A percentile compares a stretch with the other conserved stretches of the same genome.
phyloP scores from a whole-genome alignment of 2,888 invertebrate genomes.

The Nycteola revayana region DNA sequence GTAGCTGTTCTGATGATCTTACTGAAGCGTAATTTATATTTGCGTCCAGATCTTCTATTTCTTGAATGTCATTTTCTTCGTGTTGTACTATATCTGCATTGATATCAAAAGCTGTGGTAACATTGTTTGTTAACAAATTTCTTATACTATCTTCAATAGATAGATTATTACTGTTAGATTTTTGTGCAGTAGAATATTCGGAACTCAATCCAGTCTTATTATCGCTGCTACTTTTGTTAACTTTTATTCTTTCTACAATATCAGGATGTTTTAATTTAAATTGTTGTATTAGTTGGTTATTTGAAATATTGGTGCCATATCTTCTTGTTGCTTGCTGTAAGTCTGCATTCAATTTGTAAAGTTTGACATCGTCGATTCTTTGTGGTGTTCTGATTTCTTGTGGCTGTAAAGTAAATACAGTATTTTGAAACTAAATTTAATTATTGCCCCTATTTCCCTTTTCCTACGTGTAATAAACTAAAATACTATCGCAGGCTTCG shows the following conservation, averaged over 20 bases:
- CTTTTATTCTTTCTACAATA: conserved; percentile 46
- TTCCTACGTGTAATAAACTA: too few species aligned
- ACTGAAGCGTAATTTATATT: conserved; percentile 30
- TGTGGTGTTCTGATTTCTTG: conserved; percentile 42
- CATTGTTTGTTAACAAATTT: too few species aligned
- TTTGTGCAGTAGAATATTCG: conserved; percentile 20
- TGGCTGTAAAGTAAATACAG: conserved; percentile 43
- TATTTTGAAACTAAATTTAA: too few species aligned
- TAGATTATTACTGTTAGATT: conserved; percentile 8
- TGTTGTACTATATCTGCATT: conserved; percentile 1
- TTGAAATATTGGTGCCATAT: conserved; percentile 32
- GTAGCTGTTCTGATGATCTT: conserved; percentile 45
- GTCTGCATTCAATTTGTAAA: conserved; percentile 63
- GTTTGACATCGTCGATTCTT: conserved; percentile 40
- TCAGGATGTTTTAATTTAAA: conserved; percentile 56
- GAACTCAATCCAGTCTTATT: conserved; percentile 32
- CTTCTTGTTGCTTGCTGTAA: conserved; percentile 52
- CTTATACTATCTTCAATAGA: conserved; percentile 10
- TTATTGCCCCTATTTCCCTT: too few species aligned
- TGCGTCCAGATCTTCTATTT: conserved; percentile 6
- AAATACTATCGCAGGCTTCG: too few species aligned
- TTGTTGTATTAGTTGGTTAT: conserved; percentile 42
- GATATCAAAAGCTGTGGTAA: conserved; percentile 2
- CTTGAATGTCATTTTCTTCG: not conserved
- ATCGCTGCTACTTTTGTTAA: conserved; percentile 25